Percentiles rank a stretch among this genome's conserved stretches.
Evolutionary conservation across 2,797 vertebrate species (phyloP).

Genomic region (Myotis daubentonii): DNA sequence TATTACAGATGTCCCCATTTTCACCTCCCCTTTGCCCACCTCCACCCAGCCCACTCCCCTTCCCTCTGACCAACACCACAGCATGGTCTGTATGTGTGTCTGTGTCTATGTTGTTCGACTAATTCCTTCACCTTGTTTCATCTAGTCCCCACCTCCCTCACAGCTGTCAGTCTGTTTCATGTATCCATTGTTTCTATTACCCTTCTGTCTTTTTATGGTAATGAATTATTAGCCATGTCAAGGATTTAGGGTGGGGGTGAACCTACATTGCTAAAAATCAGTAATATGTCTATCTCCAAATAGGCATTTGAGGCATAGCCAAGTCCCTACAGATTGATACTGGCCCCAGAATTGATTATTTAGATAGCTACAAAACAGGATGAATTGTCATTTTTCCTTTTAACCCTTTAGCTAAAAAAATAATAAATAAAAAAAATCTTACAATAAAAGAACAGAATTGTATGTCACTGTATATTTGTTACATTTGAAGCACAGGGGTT

Average conservation of each 20-base stretch:
- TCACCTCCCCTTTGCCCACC: neutral
- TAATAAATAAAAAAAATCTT: neutral
- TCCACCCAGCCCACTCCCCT: neutral
- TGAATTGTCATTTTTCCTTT: neutral
- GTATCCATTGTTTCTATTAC: neutral
- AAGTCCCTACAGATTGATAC: neutral
- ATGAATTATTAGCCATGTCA: constrained; percentile 10
- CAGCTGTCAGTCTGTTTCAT: neutral
- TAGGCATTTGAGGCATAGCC: neutral
- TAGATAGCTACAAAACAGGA: neutral
- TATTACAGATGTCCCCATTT: neutral
- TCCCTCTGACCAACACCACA: neutral
- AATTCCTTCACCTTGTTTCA: neutral
- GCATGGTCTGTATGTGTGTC: neutral
- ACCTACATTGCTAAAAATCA: constrained; percentile 2
- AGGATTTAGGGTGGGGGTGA: neutral
- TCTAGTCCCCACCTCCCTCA: neutral
- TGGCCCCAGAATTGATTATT: neutral
- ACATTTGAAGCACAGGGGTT: neutral
- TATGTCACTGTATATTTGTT: neutral
- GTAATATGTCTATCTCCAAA: neutral
- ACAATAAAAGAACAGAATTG: neutral
- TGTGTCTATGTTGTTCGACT: neutral
- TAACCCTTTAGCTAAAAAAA: neutral
- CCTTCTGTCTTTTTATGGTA: neutral